Evolutionary conservation across 2,797 vertebrate species (phyloP), one percentile per base, ranked within the genome.

Genomic region (Sebastes iracundus): DNA sequence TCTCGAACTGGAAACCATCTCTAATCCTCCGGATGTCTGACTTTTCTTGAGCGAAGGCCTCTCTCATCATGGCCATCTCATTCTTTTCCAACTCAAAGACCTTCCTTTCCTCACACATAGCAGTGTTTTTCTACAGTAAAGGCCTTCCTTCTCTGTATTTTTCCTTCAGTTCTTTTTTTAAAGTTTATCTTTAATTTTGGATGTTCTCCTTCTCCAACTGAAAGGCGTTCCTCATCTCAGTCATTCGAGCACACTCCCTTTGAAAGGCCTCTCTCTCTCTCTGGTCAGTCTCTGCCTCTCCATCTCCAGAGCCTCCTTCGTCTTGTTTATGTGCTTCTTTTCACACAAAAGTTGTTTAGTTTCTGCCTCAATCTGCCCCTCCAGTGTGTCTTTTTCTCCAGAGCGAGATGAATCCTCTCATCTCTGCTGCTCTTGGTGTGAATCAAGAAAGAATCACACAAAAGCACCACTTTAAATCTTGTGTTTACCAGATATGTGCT

Each of bases 231-330:
- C 4, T 74, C 11, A 20, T 52, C 33, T 84, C 55, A 55, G n/a
- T 55, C 61, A 76, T 56, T 52, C 60, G 9, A 38, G 52, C 27
- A 18, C 2, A 4, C 20, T 69, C 28, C 7, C 12, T 67, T 46
- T 61, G n/a, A 77, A 60, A 74, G 32, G 27, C 35, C 18, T 49
- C 28, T 67, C 25, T 35, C 23, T 46, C 32, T 72, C 20, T 32
- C 14, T 65, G 35, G 22, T 70, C 60, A 46, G 35, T 16, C n/a
- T 64, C 22, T 64, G 33, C 12, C 16, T 67, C 35, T 71, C 8
- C 30, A 62, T 69, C 23, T 80, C 28, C 73, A 77, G 38, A 42
- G 79, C 6, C 2, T 35, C n/a, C 75, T 59, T 77, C 56, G 55
- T 72, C 49, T 65, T n/a, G 9, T 71, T 62, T 23, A 14, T 27